Conservation (phyloP, 2,113 vertebrate genomes). For the Cepphus grylle region DNA sequence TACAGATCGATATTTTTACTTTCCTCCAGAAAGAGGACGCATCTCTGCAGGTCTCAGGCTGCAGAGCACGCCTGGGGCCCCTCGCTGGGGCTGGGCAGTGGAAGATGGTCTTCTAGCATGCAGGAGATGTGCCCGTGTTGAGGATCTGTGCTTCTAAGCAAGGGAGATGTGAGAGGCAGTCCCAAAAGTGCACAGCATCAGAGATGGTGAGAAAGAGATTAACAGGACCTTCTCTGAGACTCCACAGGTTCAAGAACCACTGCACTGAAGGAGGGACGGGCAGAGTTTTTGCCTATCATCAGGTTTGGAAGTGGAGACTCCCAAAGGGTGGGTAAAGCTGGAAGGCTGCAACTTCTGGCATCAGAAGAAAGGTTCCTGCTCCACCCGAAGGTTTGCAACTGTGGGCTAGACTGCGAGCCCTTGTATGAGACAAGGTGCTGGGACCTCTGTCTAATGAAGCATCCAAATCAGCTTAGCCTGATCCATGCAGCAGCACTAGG, state of each 20-base stretch:
- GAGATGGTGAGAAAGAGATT: not conserved
- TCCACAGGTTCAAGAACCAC: not conserved
- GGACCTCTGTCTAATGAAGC: not conserved
- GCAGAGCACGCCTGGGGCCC: not conserved
- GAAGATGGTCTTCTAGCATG: not conserved
- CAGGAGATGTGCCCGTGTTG: not conserved
- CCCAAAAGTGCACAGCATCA: no score
- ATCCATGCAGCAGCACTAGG: not conserved
- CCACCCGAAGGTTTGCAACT: not conserved
- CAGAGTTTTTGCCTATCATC: not conserved
- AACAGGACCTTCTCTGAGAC: not conserved
- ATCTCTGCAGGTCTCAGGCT: not conserved
- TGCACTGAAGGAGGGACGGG: not conserved
- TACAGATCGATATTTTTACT: not conserved
- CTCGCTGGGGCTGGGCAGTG: not conserved
- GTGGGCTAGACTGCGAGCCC: not conserved
- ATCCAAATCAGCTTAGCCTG: not conserved
- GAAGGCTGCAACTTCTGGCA: not conserved
- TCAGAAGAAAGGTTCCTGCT: not conserved
- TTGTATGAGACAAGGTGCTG: not conserved
- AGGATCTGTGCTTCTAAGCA: not conserved
- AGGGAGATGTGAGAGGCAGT: not conserved
- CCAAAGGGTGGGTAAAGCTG: not conserved
- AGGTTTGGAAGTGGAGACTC: not conserved
- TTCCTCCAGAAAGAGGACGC: not conserved